phyloP scores from a whole-genome alignment of 2,113 vertebrate genomes.

The Solea solea region DNA sequence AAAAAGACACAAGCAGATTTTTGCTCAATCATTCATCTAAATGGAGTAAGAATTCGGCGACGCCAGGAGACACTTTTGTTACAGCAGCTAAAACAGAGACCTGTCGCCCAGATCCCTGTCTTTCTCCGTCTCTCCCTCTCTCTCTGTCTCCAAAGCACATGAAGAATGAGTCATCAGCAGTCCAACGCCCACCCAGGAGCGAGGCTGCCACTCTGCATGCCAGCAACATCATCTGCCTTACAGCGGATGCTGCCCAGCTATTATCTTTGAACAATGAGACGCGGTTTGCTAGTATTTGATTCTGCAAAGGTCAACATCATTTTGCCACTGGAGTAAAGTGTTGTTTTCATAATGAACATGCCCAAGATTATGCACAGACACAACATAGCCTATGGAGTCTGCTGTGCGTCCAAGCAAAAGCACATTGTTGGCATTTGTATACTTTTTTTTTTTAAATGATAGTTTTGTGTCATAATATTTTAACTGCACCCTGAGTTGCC shows the following conservation, averaged over 20 bases:
- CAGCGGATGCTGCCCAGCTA: constrained; percentile 59
- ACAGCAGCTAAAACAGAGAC: constrained; percentile 46
- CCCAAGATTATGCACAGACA: constrained; percentile 51
- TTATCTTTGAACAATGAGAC: constrained; percentile 74
- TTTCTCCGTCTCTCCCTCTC: too few relatives aligned
- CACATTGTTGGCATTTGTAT: constrained; percentile 18
- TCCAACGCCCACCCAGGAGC: constrained; percentile 47
- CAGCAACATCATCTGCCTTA: constrained; percentile 67
- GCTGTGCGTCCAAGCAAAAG: constrained; percentile 23
- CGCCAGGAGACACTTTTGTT: constrained; percentile 47
- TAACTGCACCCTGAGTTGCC: not conserved
- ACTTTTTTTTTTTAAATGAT: not conserved
- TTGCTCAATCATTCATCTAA: constrained; percentile 55
- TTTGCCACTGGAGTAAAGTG: constrained; percentile 68
- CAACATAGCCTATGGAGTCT: constrained; percentile 25
- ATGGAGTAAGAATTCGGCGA: constrained; percentile 19
- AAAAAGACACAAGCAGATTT: constrained; percentile 31
- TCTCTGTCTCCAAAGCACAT: constrained; percentile 8
- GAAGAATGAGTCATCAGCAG: constrained; percentile 69
- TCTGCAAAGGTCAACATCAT: constrained; percentile 73
- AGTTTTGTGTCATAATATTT: constrained; percentile 4
- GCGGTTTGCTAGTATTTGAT: constrained; percentile 57
- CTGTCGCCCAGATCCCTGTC: constrained; percentile 54
- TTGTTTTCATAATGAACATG: constrained; percentile 70
- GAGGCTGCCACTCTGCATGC: constrained; percentile 57